These are phyloP conservation scores for Brachypalpus laphriformis DNA, from an alignment of 2,888 invertebrate genomes.

Conservation along the genomic window DNA sequence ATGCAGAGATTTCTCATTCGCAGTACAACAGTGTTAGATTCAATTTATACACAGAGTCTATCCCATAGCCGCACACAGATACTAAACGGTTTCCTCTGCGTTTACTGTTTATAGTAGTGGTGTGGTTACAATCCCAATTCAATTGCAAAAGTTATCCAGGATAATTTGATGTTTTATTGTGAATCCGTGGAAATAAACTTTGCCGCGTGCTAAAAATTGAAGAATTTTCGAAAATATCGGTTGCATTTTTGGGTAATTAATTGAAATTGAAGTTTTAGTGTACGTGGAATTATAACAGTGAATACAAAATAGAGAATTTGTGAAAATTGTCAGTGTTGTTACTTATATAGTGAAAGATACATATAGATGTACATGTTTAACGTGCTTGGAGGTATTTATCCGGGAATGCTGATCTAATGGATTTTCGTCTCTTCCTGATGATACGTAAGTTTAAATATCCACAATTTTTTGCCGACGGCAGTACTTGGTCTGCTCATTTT, in stretches of 20 bases:
- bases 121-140: slow-evolving; percentile 63
- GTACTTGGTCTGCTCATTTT: neutral
- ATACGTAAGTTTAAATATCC: slow-evolving; percentile 43
- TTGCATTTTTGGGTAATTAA: slow-evolving; percentile 33
- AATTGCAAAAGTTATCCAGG: slow-evolving; percentile 58
- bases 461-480: slow-evolving; percentile 31
- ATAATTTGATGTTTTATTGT: slow-evolving; percentile 64
- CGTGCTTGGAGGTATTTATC: neutral
- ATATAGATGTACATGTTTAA: slow-evolving; percentile 5
- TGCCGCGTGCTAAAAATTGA: slow-evolving; percentile 58
- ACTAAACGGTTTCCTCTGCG: neutral
- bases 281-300: slow-evolving; percentile 5
- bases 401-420: slow-evolving; percentile 25
- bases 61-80: neutral
- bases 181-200: slow-evolving; percentile 55
- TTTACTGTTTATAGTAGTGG: slow-evolving; percentile 35
- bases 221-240: slow-evolving; percentile 8
- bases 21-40: slow-evolving; percentile 41
- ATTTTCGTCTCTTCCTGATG: slow-evolving; percentile 23
- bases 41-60: slow-evolving; percentile 3
- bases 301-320: neutral
- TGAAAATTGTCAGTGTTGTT: neutral
- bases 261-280: slow-evolving; percentile 12
- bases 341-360: slow-evolving; percentile 8
- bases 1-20: slow-evolving; percentile 52